A percentile compares a stretch with the other conserved stretches of the same genome.
Conservation (phyloP, 1,140 invertebrate species). For the Brachionus sp. region DNA sequence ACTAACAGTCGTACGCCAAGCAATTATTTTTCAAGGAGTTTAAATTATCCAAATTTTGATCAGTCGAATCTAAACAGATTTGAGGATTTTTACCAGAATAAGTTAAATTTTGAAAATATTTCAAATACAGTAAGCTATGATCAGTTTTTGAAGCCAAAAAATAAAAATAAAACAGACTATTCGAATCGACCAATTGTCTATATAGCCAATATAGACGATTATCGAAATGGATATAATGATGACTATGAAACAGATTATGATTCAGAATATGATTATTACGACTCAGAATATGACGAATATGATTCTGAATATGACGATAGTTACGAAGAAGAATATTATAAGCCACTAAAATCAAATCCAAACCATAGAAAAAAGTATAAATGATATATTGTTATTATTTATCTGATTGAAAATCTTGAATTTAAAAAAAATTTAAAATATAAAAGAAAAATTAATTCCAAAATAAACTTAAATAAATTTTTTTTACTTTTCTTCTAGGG, state of each 20-base stretch:
- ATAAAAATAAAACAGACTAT: not conserved
- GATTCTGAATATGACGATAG: not conserved
- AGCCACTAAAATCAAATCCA: not conserved
- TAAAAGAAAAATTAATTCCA: too few species aligned
- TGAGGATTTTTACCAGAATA: not conserved
- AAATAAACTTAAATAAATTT: too few species aligned
- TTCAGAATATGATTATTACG: not conserved
- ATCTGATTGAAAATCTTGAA: too few species aligned
- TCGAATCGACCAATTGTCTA: not conserved
- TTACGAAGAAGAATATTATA: not conserved
- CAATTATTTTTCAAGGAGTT: not conserved
- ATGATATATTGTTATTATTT: too few species aligned
- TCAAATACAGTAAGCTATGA: not conserved
- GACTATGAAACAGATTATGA: not conserved
- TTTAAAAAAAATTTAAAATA: too few species aligned
- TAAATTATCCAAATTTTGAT: not conserved
- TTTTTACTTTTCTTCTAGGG: too few species aligned
- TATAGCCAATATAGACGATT: not conserved
- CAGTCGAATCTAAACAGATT: not conserved
- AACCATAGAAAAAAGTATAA: not conserved
- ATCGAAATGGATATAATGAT: not conserved
- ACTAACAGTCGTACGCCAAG: not conserved
- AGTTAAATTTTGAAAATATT: not conserved
- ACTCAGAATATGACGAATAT: not conserved
- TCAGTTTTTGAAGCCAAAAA: not conserved